Percentiles rank a stretch among this genome's conserved stretches.
Conservation (phyloP, 2,888 invertebrate species). For the Diarsia mendica region DNA sequence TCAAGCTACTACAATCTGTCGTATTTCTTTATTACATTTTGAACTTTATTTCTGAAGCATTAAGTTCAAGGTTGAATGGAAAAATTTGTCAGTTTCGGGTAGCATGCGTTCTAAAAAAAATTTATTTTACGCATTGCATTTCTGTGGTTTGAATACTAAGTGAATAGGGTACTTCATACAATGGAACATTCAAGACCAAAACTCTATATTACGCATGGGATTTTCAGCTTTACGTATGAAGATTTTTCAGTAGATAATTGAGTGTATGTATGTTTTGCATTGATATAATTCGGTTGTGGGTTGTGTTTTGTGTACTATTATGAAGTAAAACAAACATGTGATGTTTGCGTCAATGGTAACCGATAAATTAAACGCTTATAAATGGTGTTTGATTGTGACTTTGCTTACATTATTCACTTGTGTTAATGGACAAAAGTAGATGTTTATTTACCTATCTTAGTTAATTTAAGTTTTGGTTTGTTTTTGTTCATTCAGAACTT, state of each 20-base stretch:
- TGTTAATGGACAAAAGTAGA: not conserved
- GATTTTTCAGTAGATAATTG: conserved; percentile 11
- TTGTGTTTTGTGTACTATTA: conserved; percentile 11
- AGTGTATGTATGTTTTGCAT: not conserved
- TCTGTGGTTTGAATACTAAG: conserved; percentile 40
- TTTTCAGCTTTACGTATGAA: conserved; percentile 10
- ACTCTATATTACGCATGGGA: not conserved
- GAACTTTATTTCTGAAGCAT: no score
- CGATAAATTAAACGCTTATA: conserved; percentile 27
- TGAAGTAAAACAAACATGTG: conserved; percentile 20
- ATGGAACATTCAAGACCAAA: conserved; percentile 13
- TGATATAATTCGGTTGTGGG: not conserved
- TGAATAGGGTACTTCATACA: not conserved
- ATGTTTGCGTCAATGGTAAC: conserved; percentile 39
- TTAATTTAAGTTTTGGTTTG: not conserved
- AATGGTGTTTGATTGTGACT: conserved; percentile 7
- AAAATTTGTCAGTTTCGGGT: no score
- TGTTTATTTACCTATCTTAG: not conserved
- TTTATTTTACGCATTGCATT: conserved; percentile 15
- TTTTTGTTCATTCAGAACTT: not conserved
- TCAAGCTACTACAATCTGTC: no score
- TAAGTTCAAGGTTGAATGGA: no score
- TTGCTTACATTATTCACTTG: not conserved
- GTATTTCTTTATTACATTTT: no score
- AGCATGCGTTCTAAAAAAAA: conserved; percentile 11